Evolutionary conservation across 2,797 vertebrate genomes (phyloP).

Genomic region (Sardinella longiceps): DNA sequence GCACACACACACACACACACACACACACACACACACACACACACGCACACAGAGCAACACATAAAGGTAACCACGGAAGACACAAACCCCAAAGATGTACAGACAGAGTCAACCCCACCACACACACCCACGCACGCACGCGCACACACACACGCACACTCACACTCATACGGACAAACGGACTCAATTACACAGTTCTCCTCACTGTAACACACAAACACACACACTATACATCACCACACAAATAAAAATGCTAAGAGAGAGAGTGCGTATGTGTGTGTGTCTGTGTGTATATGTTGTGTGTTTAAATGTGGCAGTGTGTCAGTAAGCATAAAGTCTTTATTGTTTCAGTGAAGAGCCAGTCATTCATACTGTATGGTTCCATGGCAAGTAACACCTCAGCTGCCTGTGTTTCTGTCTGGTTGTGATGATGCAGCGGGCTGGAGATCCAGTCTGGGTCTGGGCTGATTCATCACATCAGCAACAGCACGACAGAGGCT

Average conservation of each 20-base stretch:
- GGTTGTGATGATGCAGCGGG: neutral
- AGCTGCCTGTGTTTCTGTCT: neutral
- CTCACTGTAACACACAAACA: neutral
- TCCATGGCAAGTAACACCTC: neutral
- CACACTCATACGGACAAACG: no score
- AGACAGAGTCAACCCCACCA: no score
- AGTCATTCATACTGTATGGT: neutral
- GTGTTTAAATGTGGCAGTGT: neutral
- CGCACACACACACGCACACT: neutral
- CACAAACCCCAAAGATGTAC: no score
- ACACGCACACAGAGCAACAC: no score
- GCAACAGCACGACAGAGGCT: neutral
- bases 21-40: neutral
- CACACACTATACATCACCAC: neutral
- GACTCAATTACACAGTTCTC: no score
- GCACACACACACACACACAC: neutral
- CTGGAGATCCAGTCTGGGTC: neutral
- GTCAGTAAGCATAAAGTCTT: no score
- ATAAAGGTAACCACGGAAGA: no score
- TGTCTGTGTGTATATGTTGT: neutral
- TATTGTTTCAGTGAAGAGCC: neutral
- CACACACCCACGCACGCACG: no score
- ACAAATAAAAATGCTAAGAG: neutral
- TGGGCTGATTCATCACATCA: neutral
- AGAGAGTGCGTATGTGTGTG: neutral